Conservation (phyloP, 1,140 invertebrate species). For the Neodiprion fabricii region DNA sequence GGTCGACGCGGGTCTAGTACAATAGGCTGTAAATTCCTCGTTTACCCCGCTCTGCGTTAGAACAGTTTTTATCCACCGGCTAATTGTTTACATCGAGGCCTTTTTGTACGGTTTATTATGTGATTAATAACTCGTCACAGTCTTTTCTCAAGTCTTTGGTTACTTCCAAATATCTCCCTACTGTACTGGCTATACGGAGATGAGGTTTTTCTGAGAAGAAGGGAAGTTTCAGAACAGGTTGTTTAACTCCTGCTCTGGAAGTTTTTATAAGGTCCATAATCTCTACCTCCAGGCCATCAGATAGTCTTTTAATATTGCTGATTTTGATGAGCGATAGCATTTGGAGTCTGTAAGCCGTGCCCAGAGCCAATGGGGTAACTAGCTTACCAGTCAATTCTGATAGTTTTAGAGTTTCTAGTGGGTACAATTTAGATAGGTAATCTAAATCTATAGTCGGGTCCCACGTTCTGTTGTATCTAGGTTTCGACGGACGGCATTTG, state of each 20-base stretch:
- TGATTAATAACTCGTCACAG: conserved; percentile 21
- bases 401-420: conserved; percentile 16
- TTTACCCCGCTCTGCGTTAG: conserved; percentile 28
- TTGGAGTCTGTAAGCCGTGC: conserved; percentile 28
- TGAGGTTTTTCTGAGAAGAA: conserved; percentile 12
- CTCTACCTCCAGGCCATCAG: conserved; percentile 26
- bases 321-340: conserved; percentile 29
- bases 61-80: conserved; percentile 34
- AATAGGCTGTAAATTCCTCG: conserved; percentile 30
- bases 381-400: conserved; percentile 26
- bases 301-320: conserved; percentile 24
- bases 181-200: conserved; percentile 13
- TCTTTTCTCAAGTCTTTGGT: not conserved
- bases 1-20: conserved; percentile 35
- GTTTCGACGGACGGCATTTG: too few relatives aligned
- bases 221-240: conserved; percentile 18
- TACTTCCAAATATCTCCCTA: conserved; percentile 20
- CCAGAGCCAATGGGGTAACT: conserved; percentile 26
- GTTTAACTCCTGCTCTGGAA: not conserved
- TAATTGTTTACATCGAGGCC: conserved; percentile 32
- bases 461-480: too few relatives aligned
- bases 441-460: not conserved
- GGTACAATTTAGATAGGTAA: conserved; percentile 15
- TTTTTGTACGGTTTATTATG: conserved; percentile 28
- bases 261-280: conserved; percentile 28